Conservation (phyloP, 1,140 invertebrate species). For the Diachasma alloeum region DNA sequence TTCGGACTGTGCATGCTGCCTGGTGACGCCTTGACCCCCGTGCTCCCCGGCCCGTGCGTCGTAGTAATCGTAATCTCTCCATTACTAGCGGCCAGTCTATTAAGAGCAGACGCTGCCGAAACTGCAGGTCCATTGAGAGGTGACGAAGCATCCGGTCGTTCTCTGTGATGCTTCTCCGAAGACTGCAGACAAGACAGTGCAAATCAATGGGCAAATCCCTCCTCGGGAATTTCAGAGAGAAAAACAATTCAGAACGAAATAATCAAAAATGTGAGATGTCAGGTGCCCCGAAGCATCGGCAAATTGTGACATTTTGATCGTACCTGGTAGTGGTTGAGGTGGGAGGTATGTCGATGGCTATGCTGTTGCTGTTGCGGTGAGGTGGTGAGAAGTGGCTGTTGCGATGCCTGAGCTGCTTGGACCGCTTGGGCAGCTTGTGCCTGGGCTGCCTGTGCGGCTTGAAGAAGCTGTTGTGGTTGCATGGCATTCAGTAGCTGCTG, state of each 20-base stretch:
- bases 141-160: conserved; percentile 60
- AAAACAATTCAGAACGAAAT: conserved; percentile 33
- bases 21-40: conserved; percentile 54
- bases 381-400: conserved; percentile 63
- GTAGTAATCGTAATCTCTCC: conserved; percentile 83
- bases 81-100: conserved; percentile 76
- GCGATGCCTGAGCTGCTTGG: conserved; percentile 58
- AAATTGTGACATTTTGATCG: conserved; percentile 27
- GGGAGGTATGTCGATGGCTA: conserved; percentile 58
- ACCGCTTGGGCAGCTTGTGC: conserved; percentile 52
- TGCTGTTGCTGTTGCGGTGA: conserved; percentile 58
- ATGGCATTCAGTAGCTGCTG: conserved; percentile 72
- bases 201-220: neutral
- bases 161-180: conserved; percentile 61
- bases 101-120: conserved; percentile 64
- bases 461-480: conserved; percentile 68
- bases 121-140: conserved; percentile 61
- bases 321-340: conserved; percentile 63
- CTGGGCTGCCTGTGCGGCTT: conserved; percentile 58
- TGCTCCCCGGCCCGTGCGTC: conserved; percentile 68
- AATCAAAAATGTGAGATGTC: neutral
- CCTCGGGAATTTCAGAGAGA: no score
- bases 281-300: neutral
- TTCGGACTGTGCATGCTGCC: conserved; percentile 59
- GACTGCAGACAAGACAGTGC: conserved; percentile 41